Evolutionary conservation across 1,140 invertebrate genomes (phyloP).

Genomic region (Eriosoma lanigerum): DNA sequence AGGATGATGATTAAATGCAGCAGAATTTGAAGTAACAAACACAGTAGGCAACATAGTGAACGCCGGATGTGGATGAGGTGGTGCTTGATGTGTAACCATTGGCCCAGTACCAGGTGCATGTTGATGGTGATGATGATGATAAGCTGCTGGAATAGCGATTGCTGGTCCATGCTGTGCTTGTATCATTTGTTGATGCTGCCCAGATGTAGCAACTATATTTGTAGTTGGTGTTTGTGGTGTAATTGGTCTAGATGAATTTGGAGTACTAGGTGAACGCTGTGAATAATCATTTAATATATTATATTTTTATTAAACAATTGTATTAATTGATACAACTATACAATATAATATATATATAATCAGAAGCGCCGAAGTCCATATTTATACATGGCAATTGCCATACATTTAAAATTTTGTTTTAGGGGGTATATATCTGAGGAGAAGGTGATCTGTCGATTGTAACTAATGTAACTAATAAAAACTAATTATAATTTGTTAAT

Average conservation of each 20-base stretch:
- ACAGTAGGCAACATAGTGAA: conserved; percentile 47
- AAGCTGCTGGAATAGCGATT: conserved; percentile 42
- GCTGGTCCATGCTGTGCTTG: conserved; percentile 46
- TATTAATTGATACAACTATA: conserved; percentile 38
- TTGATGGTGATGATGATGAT: conserved; percentile 45
- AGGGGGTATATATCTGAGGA: too few species aligned
- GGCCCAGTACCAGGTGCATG: conserved; percentile 41
- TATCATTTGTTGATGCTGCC: conserved; percentile 38
- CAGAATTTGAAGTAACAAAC: conserved; percentile 50
- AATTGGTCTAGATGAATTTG: conserved; percentile 72
- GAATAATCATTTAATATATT: conserved; percentile 52
- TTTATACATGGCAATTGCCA: too few species aligned
- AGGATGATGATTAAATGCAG: conserved; percentile 47
- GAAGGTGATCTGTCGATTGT: too few species aligned
- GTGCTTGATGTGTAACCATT: conserved; percentile 47
- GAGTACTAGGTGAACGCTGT: conserved; percentile 68
- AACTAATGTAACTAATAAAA: too few species aligned
- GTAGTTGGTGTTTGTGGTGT: conserved; percentile 78
- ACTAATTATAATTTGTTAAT: too few species aligned
- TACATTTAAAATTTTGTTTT: too few species aligned
- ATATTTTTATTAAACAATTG: background rate
- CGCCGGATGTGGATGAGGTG: conserved; percentile 48
- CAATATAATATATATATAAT: conserved; percentile 30
- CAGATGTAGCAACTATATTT: conserved; percentile 26
- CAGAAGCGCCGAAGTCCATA: too few species aligned